These are phyloP conservation scores for Sycophila texana DNA, from an alignment of 2,888 invertebrate genomes.

Conservation along the genomic window DNA sequence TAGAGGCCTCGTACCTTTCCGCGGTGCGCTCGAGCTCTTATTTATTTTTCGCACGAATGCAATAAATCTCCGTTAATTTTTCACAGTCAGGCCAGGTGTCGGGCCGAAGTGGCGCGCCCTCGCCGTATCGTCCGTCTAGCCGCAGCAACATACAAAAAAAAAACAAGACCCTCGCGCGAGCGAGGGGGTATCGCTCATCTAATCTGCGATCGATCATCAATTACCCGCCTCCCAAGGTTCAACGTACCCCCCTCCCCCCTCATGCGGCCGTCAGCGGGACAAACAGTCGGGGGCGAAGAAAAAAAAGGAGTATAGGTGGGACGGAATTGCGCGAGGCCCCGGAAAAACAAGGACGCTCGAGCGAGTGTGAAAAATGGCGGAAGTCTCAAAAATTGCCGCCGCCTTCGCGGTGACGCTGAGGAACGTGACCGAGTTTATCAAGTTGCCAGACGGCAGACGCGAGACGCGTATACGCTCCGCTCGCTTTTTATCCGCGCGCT, in stretches of 20 bases:
- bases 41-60: constrained; percentile 30
- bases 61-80: constrained; percentile 39
- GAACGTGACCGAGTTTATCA: constrained; percentile 43
- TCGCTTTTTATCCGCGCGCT: neutral
- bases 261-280: neutral
- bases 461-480: constrained; percentile 15
- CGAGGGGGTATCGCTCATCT: constrained; percentile 1
- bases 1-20: neutral
- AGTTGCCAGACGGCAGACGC: constrained; percentile 41
- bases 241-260: neutral
- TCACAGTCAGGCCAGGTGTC: constrained; percentile 9
- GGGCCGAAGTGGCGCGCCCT: neutral
- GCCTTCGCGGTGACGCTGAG: neutral
- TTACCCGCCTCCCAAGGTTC: constrained; percentile 18
- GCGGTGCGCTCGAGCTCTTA: neutral
- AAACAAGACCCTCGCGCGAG: neutral
- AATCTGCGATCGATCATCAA: constrained; percentile 42
- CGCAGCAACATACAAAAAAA: neutral
- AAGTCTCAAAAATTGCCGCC: constrained; percentile 37
- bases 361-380: constrained; percentile 36
- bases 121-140: neutral
- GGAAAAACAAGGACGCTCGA: neutral
- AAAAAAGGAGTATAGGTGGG: neutral
- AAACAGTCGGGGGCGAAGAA: neutral
- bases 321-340: too few species aligned